phyloP scores from a whole-genome alignment of 2,113 vertebrate species.

The Hepsetus odoe region DNA sequence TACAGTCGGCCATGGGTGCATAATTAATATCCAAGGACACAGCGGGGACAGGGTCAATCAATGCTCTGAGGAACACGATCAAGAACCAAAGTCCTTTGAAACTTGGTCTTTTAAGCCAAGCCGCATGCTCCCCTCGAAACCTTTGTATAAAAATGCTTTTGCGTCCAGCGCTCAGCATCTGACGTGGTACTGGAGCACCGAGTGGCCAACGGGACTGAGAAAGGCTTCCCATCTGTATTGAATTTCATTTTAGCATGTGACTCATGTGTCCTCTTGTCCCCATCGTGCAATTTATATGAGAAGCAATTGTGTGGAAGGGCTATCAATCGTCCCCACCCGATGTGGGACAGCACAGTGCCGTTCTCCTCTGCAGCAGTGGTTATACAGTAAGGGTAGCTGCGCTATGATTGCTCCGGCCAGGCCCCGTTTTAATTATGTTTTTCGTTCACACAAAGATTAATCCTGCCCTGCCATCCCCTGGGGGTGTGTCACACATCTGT shows the following conservation, averaged over 20 bases:
- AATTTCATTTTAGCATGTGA: slow-evolving; percentile 58
- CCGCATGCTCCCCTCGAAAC: no score
- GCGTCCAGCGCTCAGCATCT: not conserved
- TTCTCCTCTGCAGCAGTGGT: not conserved
- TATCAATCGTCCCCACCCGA: slow-evolving; percentile 57
- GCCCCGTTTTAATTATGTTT: slow-evolving; percentile 69
- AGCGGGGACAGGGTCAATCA: slow-evolving; percentile 40
- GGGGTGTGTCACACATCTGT: slow-evolving; percentile 63
- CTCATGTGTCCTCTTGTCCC: slow-evolving; percentile 56
- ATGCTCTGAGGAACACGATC: slow-evolving; percentile 12
- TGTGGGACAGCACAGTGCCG: not conserved
- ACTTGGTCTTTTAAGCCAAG: slow-evolving; percentile 9
- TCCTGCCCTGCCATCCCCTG: slow-evolving; percentile 62
- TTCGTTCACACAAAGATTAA: slow-evolving; percentile 69
- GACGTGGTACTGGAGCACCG: not conserved
- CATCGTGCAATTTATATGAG: slow-evolving; percentile 38
- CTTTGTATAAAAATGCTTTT: no score
- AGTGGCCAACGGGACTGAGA: slow-evolving; percentile 16
- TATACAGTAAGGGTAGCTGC: not conserved
- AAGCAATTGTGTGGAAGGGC: slow-evolving; percentile 56
- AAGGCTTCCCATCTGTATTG: slow-evolving; percentile 36
- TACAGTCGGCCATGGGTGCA: slow-evolving; percentile 24
- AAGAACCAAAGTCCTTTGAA: slow-evolving; percentile 16
- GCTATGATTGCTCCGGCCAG: slow-evolving; percentile 57
- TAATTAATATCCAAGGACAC: slow-evolving; percentile 46